Percentiles rank a stretch among this genome's conserved stretches.
Evolutionary conservation across 2,113 vertebrate genomes (phyloP).

Genomic region (Glaucomys volans): DNA sequence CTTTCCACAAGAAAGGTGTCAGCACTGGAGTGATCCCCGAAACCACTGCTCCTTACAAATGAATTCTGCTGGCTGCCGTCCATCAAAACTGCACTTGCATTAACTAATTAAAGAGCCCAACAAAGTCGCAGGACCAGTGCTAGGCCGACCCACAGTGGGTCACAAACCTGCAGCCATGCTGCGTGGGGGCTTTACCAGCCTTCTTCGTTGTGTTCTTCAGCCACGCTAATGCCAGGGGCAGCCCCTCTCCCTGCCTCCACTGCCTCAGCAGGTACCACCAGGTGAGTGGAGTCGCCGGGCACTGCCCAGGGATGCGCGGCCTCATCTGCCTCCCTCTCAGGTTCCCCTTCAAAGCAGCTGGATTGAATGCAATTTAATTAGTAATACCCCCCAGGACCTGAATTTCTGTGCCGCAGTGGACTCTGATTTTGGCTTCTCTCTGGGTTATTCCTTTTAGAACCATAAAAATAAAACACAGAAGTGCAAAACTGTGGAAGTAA

Average conservation of each 20-base stretch:
- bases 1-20: constrained; percentile 70
- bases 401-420: not conserved
- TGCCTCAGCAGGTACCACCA: not conserved
- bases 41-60: constrained; percentile 71
- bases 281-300: not conserved
- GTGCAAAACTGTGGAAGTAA: accelerated
- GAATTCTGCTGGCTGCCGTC: constrained; percentile 65
- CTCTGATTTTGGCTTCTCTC: not conserved
- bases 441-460: not conserved
- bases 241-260: not conserved
- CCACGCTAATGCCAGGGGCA: not conserved
- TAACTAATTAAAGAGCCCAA: constrained; percentile 71
- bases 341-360: constrained; percentile 52
- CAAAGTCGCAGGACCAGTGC: not conserved
- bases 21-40: constrained; percentile 65
- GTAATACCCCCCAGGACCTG: constrained; percentile 37
- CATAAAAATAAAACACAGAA: not conserved
- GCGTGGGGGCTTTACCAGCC: accelerated
- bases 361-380: constrained; percentile 31
- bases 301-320: not conserved
- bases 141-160: not conserved
- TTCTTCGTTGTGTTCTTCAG: not conserved
- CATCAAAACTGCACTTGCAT: constrained; percentile 75
- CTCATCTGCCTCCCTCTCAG: not conserved
- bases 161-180: not conserved